Evolutionary conservation across 2,797 vertebrate genomes (phyloP).

Genomic region (Labroides dimidiatus): DNA sequence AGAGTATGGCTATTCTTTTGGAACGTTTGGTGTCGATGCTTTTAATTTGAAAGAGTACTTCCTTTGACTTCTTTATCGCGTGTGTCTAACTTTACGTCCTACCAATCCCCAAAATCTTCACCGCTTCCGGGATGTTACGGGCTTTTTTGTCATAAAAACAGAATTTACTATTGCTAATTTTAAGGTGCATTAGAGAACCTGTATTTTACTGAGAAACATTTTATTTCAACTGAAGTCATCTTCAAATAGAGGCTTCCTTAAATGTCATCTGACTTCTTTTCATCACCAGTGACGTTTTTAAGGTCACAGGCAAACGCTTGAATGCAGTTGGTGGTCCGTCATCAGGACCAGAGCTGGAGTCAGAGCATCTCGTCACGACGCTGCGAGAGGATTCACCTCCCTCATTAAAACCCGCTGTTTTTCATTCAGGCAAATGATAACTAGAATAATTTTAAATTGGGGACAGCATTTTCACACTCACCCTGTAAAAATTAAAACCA

Average conservation of each 20-base stretch:
- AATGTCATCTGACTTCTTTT: slow-evolving; percentile 21
- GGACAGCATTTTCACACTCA: no score
- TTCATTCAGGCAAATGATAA: background rate
- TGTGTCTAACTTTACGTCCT: slow-evolving; percentile 49
- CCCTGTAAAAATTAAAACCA: no score
- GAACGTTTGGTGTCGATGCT: rapidly evolving
- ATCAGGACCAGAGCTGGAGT: slow-evolving; percentile 67
- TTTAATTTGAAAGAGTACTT: slow-evolving; percentile 53
- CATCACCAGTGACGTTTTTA: slow-evolving; percentile 65
- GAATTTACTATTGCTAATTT: no score
- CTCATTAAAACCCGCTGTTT: background rate
- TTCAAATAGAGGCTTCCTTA: background rate
- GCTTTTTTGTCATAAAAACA: slow-evolving; percentile 1
- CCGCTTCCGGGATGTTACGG: slow-evolving; percentile 69
- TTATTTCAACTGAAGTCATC: background rate
- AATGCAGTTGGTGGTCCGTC: slow-evolving; percentile 53
- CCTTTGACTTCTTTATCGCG: background rate
- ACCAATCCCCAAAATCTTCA: slow-evolving; percentile 38
- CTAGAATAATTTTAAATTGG: no score
- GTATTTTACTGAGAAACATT: no score
- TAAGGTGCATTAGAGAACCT: no score
- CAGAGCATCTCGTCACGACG: slow-evolving; percentile 47
- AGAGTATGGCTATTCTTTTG: slow-evolving; percentile 31
- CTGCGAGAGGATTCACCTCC: background rate
- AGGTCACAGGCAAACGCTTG: slow-evolving; percentile 61